Base-by-base conservation (phyloP, 2,797 vertebrate genomes). In the Hypotaenidia okinawae region DNA sequence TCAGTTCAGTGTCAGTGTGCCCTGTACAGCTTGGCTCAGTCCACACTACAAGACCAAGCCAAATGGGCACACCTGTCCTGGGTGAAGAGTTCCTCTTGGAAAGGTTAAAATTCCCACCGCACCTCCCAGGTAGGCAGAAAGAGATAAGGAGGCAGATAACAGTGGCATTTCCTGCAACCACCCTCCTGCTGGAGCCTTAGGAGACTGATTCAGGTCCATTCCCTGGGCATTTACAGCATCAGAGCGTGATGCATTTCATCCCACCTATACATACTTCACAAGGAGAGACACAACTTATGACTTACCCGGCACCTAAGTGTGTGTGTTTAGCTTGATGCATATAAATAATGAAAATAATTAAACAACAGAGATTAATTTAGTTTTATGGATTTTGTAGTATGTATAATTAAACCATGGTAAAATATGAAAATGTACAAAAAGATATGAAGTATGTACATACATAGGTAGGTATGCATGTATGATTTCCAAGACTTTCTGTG, bases 381-480 rank as follows among this genome's bases (percentile, higher is more conserved):
- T n/a, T n/a, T n/a, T n/a, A n/a, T n/a, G n/a, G n/a, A n/a, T n/a
- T n/a, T n/a, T n/a, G n/a, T n/a, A n/a, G n/a, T n/a, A n/a, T n/a
- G n/a, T n/a, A n/a, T n/a, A n/a, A 3, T 9, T 11, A 51, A 35
- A 30, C 1, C 9, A 13, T 11, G 7, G 7, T 25, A 27, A n/a
- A 57, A 30, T 7, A 27, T 18, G 13, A 25, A 35, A 54, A 28
- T 6, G 25, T 3, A 7, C 11, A 6, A 35, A 45, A 30, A 17
- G 1, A 3, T 14, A 12, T 19, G 4, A 49, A 13, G 33, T 1
- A 12, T 0, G 24, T 5, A 3, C 1, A 19, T 16, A 16, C 9
- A 6, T 1, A 32, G 32, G 45, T 3, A n/a, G 5, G 45, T 5
- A 12, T 0, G 35, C 8, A 5, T 0, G 27, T 6, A 1, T 1